A percentile compares a stretch with the other conserved stretches of the same genome.
Conservation (phyloP, 2,113 vertebrate genomes). For the Cebus imitator region DNA sequence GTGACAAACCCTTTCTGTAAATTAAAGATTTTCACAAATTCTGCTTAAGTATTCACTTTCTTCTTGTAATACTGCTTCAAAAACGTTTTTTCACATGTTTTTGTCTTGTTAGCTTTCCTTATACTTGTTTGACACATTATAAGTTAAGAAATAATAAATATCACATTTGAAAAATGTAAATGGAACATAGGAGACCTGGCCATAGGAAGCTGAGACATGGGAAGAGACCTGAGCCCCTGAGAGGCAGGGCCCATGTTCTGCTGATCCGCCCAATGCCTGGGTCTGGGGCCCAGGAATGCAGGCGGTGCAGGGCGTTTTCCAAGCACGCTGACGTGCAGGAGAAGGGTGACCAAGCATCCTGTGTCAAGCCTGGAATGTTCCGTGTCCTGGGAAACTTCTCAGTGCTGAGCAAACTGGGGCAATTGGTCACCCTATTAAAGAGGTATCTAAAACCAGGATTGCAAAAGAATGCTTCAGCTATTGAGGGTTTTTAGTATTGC, state of each 20-base stretch:
- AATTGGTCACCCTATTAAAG: no score
- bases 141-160: background rate
- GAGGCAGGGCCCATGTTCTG: accelerated
- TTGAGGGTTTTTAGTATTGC: accelerated
- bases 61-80: background rate
- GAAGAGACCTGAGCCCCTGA: accelerated
- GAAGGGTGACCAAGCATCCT: background rate
- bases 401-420: background rate
- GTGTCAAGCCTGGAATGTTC: background rate
- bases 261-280: accelerated
- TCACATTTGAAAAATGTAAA: background rate
- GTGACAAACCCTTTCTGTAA: background rate
- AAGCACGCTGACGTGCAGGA: accelerated
- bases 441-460: background rate
- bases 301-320: accelerated
- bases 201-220: accelerated
- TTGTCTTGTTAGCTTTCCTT: background rate
- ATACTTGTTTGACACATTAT: background rate
- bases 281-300: background rate
- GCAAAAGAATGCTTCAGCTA: accelerated
- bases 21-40: background rate
- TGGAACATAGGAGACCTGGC: background rate
- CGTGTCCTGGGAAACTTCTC: background rate
- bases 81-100: background rate
- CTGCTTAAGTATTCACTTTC: background rate